These are phyloP conservation scores for Barbus barbus DNA, from an alignment of 2,113 vertebrate species.

Conservation along the genomic window DNA sequence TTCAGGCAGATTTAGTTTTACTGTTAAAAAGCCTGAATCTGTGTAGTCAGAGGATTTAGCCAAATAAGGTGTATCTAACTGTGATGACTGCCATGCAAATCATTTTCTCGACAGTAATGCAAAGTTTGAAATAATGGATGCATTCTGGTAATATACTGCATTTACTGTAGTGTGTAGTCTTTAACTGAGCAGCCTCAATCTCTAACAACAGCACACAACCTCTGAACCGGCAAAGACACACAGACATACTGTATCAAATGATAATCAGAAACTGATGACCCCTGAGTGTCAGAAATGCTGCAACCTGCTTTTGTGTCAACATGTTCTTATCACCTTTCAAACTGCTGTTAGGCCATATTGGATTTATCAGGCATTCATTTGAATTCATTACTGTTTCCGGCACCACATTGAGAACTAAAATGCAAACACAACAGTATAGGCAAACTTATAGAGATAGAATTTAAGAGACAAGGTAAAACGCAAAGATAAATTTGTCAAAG, in stretches of 20 bases:
- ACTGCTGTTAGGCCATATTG: not conserved
- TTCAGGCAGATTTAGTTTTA: constrained; percentile 7
- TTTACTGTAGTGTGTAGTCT: not conserved
- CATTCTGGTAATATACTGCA: not conserved
- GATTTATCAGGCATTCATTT: constrained; percentile 13
- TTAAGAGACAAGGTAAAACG: not conserved
- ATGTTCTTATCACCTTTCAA: not conserved
- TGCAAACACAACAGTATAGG: constrained; percentile 16
- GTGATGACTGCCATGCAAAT: not conserved
- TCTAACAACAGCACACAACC: constrained; percentile 45
- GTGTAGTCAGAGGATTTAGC: not conserved
- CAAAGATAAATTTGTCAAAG: not conserved
- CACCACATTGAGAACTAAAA: not conserved
- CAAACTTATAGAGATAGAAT: not conserved
- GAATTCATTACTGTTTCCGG: constrained; percentile 8
- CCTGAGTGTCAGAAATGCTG: not conserved
- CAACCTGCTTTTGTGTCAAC: not conserved
- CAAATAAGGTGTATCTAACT: not conserved
- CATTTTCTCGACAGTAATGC: not conserved
- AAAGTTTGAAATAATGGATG: not conserved
- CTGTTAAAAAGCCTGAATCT: constrained; percentile 4
- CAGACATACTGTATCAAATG: constrained; percentile 24
- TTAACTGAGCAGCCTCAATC: not conserved
- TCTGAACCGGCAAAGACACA: constrained; percentile 41
- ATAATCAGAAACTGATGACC: constrained; percentile 40